Base-by-base conservation (phyloP, 2,888 invertebrate genomes). In the Cetonia aurata region DNA sequence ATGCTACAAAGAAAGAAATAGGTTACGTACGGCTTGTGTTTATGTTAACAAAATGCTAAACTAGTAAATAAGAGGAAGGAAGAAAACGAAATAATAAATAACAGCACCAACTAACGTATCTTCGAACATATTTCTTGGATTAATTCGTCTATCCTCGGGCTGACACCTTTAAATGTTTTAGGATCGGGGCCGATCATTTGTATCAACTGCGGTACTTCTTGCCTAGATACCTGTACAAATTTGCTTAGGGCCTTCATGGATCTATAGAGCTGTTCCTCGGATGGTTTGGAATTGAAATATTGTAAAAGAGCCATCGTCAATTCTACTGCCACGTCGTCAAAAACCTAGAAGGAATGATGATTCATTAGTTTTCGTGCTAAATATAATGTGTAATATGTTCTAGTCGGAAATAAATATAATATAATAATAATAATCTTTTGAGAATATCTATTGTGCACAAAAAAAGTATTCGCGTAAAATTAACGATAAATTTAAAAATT, bases 281-380 rank as follows among this genome's bases (percentile, higher is more conserved):
- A 85, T 33, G 95, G 94, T 81, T 90, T 92, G 69, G 89, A 89
- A 81, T 92, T 92, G 87, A 96, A 92, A 86, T 92, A 95, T 87
- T 96, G 96, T 75, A 96, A 89, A 79, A 96, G 87, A 65, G 96
- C 96, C 94, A 96, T 95, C 55, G 94, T 91, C 81, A 96, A 86
- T 86, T 96, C 96, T 70, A 96, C 94, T 71, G 96, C 95, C 68
- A 96, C 92, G 84, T 96, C 96, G 84, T 96, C 96, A 85, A 96
- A 96, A 70, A 96, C 95, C 96, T 96, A 84, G 72, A 56, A 56
- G 15, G 50, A 62, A 69, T 19, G 9, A 3, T 1, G 3, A 15
- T 6, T n/a, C 3, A 50, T 9, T 9, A 8, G 9, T 48, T 8
- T 41, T 1, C n/a, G n/a, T n/a, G n/a, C n/a, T n/a, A n/a, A n/a